These are phyloP conservation scores for Drosophila chauvacae DNA, from an alignment of 1,140 invertebrate species.

Conservation along the genomic window DNA sequence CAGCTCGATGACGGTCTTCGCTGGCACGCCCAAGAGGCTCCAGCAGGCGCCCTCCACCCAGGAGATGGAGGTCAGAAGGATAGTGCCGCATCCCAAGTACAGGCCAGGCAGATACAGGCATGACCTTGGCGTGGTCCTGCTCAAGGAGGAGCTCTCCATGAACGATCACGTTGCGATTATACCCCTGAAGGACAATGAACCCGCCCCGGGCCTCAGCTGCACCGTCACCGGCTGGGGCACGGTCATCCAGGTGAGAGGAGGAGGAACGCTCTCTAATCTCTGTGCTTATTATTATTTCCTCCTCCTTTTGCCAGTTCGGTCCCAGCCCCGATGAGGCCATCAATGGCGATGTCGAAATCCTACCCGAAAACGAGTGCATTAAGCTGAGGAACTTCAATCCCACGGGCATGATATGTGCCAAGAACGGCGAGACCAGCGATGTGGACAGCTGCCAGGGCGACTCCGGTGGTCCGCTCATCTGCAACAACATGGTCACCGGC, in stretches of 20 bases:
- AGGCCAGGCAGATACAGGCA: neutral
- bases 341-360: constrained; percentile 37
- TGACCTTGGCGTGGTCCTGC: constrained; percentile 52
- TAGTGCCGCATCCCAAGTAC: constrained; percentile 48
- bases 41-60: constrained; percentile 17
- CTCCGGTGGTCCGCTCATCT: constrained; percentile 71
- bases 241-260: constrained; percentile 51
- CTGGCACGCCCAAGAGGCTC: constrained; percentile 56
- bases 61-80: neutral
- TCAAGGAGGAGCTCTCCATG: constrained; percentile 10
- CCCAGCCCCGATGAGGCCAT: constrained; percentile 44
- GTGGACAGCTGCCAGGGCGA: constrained; percentile 73
- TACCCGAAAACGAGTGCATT: neutral
- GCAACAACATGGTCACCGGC: constrained; percentile 84
- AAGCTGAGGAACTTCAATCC: neutral
- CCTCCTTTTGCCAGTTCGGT: constrained; percentile 12
- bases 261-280: neutral
- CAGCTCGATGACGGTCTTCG: constrained; percentile 10
- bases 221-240: constrained; percentile 69
- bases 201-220: constrained; percentile 18
- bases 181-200: neutral
- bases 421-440: constrained; percentile 33
- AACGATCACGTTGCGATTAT: neutral
- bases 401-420: constrained; percentile 65
- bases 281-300: too few species aligned